A percentile compares a stretch with the other conserved stretches of the same genome.
These are phyloP conservation scores for Phrynosoma platyrhinos DNA, from an alignment of 2,113 vertebrate genomes.

Conservation along the genomic window DNA sequence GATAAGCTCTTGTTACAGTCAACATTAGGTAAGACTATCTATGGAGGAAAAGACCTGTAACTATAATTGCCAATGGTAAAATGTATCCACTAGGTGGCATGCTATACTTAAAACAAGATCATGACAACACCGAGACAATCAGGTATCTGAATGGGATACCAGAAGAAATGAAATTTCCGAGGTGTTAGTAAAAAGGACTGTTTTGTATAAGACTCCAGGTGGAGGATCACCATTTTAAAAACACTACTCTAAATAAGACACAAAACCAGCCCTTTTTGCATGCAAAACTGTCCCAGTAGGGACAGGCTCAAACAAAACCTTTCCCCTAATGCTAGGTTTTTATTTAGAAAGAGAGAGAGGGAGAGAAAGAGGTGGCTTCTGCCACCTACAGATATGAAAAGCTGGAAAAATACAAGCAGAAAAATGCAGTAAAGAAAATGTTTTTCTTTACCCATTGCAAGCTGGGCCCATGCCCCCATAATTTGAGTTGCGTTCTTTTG, in stretches of 20 bases:
- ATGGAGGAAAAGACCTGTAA: neutral
- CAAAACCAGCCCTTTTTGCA: neutral
- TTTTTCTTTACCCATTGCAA: too few species aligned
- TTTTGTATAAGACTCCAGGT: neutral
- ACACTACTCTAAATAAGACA: neutral
- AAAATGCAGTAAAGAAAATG: too few species aligned
- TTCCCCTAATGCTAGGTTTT: neutral
- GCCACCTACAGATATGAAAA: too few species aligned
- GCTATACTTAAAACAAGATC: slow-evolving; percentile 29
- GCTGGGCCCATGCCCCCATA: too few species aligned
- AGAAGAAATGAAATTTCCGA: neutral
- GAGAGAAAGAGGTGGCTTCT: too few species aligned
- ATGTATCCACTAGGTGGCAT: slow-evolving; percentile 57
- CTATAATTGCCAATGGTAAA: neutral
- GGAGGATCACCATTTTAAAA: neutral
- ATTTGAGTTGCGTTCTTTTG: too few species aligned
- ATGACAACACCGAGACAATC: neutral
- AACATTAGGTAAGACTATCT: neutral
- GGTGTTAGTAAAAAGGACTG: neutral
- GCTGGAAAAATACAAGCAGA: too few species aligned
- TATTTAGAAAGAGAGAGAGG: neutral
- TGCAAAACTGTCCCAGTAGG: neutral
- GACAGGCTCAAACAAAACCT: neutral
- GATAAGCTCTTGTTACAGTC: neutral
- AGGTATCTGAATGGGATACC: neutral